Evolutionary conservation across 2,888 invertebrate genomes (phyloP).

Genomic region (Drosophila longiperda): DNA sequence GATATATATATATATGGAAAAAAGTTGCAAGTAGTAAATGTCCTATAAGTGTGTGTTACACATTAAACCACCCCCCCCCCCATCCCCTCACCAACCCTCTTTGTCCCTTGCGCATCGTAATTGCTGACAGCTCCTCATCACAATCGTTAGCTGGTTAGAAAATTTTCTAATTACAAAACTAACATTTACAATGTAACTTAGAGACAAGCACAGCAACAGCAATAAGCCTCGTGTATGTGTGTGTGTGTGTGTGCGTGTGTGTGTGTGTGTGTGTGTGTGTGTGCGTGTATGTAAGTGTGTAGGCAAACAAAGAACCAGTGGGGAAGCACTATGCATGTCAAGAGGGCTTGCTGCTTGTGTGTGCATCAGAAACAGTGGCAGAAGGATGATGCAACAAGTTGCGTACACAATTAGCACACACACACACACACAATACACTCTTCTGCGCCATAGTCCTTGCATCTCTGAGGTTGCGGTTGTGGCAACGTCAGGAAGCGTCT

Average conservation of each 20-base stretch:
- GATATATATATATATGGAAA: slow-evolving; percentile 66
- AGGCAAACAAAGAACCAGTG: slow-evolving; percentile 52
- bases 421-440: slow-evolving; percentile 1
- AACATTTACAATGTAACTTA: slow-evolving; percentile 79
- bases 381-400: slow-evolving; percentile 73
- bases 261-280: slow-evolving; percentile 22
- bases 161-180: slow-evolving; percentile 80
- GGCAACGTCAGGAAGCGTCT: slow-evolving; percentile 66
- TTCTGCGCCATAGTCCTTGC: slow-evolving; percentile 7
- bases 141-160: slow-evolving; percentile 62
- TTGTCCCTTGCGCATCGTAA: not conserved
- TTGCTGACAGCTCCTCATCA: slow-evolving; percentile 55
- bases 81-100: not conserved
- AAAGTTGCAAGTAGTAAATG: slow-evolving; percentile 78
- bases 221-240: slow-evolving; percentile 7
- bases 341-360: slow-evolving; percentile 26
- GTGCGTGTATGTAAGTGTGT: slow-evolving; percentile 22
- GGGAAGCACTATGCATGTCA: slow-evolving; percentile 39
- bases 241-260: slow-evolving; percentile 23
- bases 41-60: slow-evolving; percentile 53
- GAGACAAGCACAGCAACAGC: slow-evolving; percentile 57
- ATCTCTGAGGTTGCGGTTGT: slow-evolving; percentile 44
- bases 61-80: slow-evolving; percentile 1
- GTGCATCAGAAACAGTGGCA: slow-evolving; percentile 45
- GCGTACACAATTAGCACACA: slow-evolving; percentile 78